Evolutionary conservation across 2,888 invertebrate genomes (phyloP).

Genomic region (Capitulum mitella): DNA sequence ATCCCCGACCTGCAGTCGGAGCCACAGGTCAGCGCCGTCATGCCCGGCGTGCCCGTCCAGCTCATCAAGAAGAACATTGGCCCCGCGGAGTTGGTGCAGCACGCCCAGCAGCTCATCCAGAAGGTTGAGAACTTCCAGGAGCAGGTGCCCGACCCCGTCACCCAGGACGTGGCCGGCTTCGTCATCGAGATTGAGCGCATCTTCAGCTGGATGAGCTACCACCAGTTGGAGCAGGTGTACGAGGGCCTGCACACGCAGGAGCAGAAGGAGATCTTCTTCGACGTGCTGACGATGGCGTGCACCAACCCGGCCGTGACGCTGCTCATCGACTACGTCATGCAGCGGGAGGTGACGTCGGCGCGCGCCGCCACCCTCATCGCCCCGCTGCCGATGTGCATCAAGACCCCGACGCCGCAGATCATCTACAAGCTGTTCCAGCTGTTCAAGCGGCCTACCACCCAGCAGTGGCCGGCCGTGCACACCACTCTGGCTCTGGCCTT

Average conservation of each 20-base stretch:
- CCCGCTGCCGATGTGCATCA: conserved; percentile 39
- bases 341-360: conserved; percentile 36
- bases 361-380: conserved; percentile 39
- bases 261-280: conserved; percentile 33
- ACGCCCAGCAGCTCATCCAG: conserved; percentile 32
- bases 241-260: conserved; percentile 33
- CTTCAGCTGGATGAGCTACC: conserved; percentile 37
- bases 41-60: conserved; percentile 32
- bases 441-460: not conserved
- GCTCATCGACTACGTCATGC: conserved; percentile 40
- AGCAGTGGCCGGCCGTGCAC: too few relatives aligned
- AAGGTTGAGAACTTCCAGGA: conserved; percentile 34
- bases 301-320: conserved; percentile 42
- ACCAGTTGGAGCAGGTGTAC: conserved; percentile 38
- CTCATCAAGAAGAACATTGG: conserved; percentile 26
- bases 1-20: conserved; percentile 33
- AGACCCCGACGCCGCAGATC: conserved; percentile 41
- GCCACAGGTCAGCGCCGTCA: conserved; percentile 35
- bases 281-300: conserved; percentile 39
- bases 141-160: conserved; percentile 32
- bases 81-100: conserved; percentile 20
- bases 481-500: not conserved
- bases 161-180: conserved; percentile 36
- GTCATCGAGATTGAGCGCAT: conserved; percentile 36
- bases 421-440: conserved; percentile 39